A percentile compares a stretch with the other conserved stretches of the same genome.
These are phyloP conservation scores for Erythrolamprus reginae DNA, from an alignment of 2,113 vertebrate species.

Conservation along the genomic window DNA sequence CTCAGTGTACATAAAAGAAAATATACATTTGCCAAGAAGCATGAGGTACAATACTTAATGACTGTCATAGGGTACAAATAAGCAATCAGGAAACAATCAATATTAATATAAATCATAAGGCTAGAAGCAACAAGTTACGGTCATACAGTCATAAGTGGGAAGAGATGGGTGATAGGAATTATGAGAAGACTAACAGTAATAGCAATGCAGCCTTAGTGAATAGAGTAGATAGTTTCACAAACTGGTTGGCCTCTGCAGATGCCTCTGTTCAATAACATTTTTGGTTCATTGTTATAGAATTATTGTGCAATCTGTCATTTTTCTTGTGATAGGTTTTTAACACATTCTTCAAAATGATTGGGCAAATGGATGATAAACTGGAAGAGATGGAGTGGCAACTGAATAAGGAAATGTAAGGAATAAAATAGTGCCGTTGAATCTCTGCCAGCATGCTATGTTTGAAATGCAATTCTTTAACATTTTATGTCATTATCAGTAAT, in stretches of 20 bases:
- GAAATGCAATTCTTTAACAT: slow-evolving; percentile 1
- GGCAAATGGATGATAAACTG: neutral
- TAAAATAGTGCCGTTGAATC: slow-evolving; percentile 4
- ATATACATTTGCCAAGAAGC: too few relatives aligned
- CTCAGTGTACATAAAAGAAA: too few relatives aligned
- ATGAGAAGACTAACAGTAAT: too few relatives aligned
- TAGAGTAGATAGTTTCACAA: neutral
- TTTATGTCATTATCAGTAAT: slow-evolving; percentile 1
- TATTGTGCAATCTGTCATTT: too few relatives aligned
- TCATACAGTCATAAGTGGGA: too few relatives aligned
- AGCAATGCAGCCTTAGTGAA: too few relatives aligned
- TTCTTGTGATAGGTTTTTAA: neutral
- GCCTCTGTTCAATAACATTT: neutral
- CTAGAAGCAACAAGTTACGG: too few relatives aligned
- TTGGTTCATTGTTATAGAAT: neutral
- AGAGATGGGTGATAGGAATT: too few relatives aligned
- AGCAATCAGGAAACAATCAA: too few relatives aligned
- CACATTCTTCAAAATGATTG: neutral
- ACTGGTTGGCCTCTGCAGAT: neutral
- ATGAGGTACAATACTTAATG: too few relatives aligned
- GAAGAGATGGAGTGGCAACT: neutral
- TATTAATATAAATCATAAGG: too few relatives aligned
- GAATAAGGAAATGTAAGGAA: neutral
- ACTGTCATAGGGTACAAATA: too few relatives aligned
- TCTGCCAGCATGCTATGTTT: neutral